Evolutionary conservation across 2,888 invertebrate genomes (phyloP), one percentile per base, ranked within the genome.

Genomic region (Drosophila neoperkinsi): DNA sequence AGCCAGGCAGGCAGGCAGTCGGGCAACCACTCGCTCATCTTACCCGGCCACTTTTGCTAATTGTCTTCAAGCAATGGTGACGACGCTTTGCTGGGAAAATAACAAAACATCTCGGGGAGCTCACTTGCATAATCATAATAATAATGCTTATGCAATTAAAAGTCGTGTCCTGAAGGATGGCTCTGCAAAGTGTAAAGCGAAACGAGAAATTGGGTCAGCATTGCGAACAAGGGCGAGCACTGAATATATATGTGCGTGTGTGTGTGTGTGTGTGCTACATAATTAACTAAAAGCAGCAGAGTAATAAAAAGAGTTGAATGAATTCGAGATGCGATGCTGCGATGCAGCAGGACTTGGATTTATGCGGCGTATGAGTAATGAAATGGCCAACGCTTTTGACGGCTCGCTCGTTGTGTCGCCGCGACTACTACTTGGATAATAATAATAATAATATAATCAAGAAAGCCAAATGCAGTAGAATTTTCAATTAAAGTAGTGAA

Each of bases 91-190:
- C 73, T 21, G 67, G 59, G 69, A 50, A 46, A 60, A 58, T 59
- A 65, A 74, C 70, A 75, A 73, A 67, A 64, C 71, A 68, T 49
- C 59, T 59, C 70, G 59, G 64, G 64, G 69, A 67, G 77, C 67
- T 71, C 71, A 74, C 68, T 67, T 82, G 77, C 84, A 84, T 82
- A 46, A 46, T 46, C 46, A 82, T 55, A 38, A 56, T 56, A 56
- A 38, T 56, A 30, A 82, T 79, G 81, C 77, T 86, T 79, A 85
- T 86, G 84, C 86, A 86, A 85, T 84, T 86, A 85, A 82, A 74
- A 81, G 67, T 64, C 79, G 66, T 70, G 83, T 79, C 79, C 81
- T 78, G 68, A 49, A 41, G 36, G 67, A 57, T 61, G 58, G 31
- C 33, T 52, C 36, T 18, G 77, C 62, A 57, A 51, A 46, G 71